These are phyloP conservation scores for Aurelia sp. DNA, from an alignment of 30 jellyfish, hydroid and myxozoan species.

Conservation along the genomic window DNA sequence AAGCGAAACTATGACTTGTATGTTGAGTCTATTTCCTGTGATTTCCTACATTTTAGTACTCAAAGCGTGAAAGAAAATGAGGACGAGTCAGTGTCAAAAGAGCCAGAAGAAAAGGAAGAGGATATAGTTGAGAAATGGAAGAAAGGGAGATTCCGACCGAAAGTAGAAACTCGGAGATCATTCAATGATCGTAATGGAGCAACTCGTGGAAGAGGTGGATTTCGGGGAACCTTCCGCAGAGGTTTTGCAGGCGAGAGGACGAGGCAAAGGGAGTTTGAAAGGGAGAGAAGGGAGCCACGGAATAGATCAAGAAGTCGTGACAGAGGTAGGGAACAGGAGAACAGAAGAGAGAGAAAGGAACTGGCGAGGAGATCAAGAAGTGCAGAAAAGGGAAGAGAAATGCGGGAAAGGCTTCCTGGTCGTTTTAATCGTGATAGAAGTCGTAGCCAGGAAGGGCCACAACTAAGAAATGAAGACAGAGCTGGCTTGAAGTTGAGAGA, in stretches of 20 bases:
- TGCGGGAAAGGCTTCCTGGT: constrained; percentile 54
- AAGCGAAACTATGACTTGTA: too few species aligned
- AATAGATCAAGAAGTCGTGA: constrained; percentile 17
- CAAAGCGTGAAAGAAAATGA: not conserved
- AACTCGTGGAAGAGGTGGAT: constrained; percentile 24
- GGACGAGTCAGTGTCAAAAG: constrained; percentile 5
- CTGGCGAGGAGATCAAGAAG: constrained; percentile 19
- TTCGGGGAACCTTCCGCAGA: constrained; percentile 28
- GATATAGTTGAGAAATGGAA: constrained; percentile 45
- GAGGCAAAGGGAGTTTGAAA: constrained; percentile 16
- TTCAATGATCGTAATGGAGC: constrained; percentile 9
- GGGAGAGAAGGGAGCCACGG: constrained; percentile 8
- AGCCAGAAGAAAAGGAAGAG: constrained; percentile 15
- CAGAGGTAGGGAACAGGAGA: not conserved
- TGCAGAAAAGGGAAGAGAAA: not conserved
- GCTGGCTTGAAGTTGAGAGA: not conserved
- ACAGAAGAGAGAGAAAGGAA: constrained; percentile 2
- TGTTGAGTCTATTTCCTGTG: too few species aligned
- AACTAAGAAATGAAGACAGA: not conserved
- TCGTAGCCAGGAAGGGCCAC: constrained; percentile 49
- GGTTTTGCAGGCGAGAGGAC: constrained; percentile 10
- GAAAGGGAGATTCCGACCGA: constrained; percentile 36
- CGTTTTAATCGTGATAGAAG: constrained; percentile 64
- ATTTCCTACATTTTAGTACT: too few species aligned
- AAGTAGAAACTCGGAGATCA: constrained; percentile 38